Percentiles rank a stretch among this genome's conserved stretches.
Conservation (phyloP, 2,113 vertebrate species). For the Eulacestoma nigropectus region DNA sequence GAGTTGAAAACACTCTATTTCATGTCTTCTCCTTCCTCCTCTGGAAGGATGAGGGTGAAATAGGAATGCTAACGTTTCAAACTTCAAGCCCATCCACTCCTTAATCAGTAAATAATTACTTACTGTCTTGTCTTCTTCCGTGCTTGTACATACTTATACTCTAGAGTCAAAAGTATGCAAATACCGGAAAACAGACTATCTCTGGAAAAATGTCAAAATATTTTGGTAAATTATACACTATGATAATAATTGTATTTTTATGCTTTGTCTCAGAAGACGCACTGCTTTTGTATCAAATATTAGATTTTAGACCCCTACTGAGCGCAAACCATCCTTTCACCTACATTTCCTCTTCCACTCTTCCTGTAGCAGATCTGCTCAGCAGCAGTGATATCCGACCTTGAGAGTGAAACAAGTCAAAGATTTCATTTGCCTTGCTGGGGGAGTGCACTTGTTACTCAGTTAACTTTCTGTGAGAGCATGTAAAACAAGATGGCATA, state of each 20-base stretch:
- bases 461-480: not conserved
- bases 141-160: not conserved
- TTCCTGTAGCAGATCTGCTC: not conserved
- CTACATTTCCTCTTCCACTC: not conserved
- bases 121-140: not conserved
- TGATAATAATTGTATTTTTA: not conserved
- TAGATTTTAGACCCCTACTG: not conserved
- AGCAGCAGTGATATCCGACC: not conserved
- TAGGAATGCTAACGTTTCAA: not conserved
- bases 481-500: not conserved
- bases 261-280: not conserved
- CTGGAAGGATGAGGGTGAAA: not conserved
- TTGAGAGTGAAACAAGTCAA: not conserved
- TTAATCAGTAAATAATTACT: constrained; percentile 13
- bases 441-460: not conserved
- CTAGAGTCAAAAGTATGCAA: constrained; percentile 16
- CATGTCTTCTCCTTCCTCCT: not conserved
- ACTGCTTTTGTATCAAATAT: not conserved
- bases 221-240: not conserved
- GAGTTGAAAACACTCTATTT: constrained; percentile 25
- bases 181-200: not conserved
- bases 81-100: not conserved
- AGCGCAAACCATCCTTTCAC: not conserved
- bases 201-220: constrained; percentile 10
- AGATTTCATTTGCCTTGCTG: not conserved